Base-by-base conservation (phyloP, 2,797 vertebrate species). In the Dipus sagitta region DNA sequence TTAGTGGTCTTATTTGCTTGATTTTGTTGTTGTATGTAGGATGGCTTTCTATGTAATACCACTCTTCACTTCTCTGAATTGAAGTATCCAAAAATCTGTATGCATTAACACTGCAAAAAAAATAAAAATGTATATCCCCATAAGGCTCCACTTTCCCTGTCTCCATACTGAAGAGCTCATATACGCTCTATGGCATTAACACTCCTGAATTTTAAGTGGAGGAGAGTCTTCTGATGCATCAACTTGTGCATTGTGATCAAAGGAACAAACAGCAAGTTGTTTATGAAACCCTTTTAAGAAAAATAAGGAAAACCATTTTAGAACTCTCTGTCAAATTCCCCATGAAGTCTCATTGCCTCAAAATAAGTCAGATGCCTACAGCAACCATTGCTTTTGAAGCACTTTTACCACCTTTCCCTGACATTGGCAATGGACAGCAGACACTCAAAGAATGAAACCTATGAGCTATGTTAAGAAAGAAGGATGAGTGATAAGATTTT, bases 11-110 rank as follows among this genome's bases (percentile, higher is more conserved):
- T 18, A 80, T 81, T 88, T 68, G 60, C 47, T 64, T 87, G 23
- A 23, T 88, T 86, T 90, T 47, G 47, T 47, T 47, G 47, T 24
- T 18, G 2, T 52, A 9, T 47, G 14, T 76, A 62, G n/a, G 20
- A 78, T 65, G 17, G 4, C 5, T 14, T 52, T 90, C 54, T 65
- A 60, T 5, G 8, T 71, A 42, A 70, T 12, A 81, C 32, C 10
- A 64, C 20, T 64, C 13, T 26, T 92, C 64, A 2, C 71, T 86
- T 93, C 74, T 86, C 72, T 86, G 38, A 92, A 75, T 89, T 1
- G 12, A 6, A 67, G 26, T 13, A 30, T 71, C 38, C 28, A 71
- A 88, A 18, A 81, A 2, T 4, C 28, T 72, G 0, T n/a, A 70
- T 32, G 65, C 80, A 74, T 62, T 76, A 77, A 70, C 47, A 75